phyloP scores from a whole-genome alignment of 2,797 vertebrate genomes.

The Eulemur mongoz region DNA sequence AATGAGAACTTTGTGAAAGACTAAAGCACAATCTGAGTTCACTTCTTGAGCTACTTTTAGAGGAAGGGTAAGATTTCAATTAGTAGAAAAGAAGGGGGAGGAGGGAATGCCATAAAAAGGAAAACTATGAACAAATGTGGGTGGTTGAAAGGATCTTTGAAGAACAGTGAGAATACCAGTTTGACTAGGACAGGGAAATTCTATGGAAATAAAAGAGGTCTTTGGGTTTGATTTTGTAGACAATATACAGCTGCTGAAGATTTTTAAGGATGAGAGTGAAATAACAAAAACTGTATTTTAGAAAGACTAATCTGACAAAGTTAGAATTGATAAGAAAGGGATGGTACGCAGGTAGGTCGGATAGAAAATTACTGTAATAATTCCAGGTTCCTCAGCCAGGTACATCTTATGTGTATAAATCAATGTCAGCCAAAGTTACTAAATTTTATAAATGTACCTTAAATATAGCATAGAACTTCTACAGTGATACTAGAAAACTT shows the following conservation, averaged over 20 bases:
- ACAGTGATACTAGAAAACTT: constrained; percentile 36
- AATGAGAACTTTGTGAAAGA: constrained; percentile 18
- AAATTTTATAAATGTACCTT: not conserved
- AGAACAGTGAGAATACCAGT: constrained; percentile 12
- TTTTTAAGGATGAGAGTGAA: not conserved
- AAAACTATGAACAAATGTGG: constrained; percentile 32
- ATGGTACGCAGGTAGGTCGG: not conserved
- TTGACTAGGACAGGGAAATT: not conserved
- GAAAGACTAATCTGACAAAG: not conserved
- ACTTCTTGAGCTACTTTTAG: constrained; percentile 41
- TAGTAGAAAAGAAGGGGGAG: constrained; percentile 31
- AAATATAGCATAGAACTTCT: not conserved
- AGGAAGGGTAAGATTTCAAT: not conserved
- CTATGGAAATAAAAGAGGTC: constrained; percentile 17
- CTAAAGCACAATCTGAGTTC: not conserved
- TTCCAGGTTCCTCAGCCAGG: not conserved
- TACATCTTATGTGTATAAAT: not conserved
- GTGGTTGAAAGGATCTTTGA: constrained; percentile 18
- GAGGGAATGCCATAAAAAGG: constrained; percentile 5
- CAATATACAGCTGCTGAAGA: constrained; percentile 24
- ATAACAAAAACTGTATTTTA: constrained; percentile 29
- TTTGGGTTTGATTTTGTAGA: constrained; percentile 10
- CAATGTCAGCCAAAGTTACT: not conserved
- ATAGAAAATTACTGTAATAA: not conserved
- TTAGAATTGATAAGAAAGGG: not conserved